Percentiles rank a stretch among this genome's conserved stretches.
Conservation (phyloP, 2,797 vertebrate species). For the Monodelphis domestica region DNA sequence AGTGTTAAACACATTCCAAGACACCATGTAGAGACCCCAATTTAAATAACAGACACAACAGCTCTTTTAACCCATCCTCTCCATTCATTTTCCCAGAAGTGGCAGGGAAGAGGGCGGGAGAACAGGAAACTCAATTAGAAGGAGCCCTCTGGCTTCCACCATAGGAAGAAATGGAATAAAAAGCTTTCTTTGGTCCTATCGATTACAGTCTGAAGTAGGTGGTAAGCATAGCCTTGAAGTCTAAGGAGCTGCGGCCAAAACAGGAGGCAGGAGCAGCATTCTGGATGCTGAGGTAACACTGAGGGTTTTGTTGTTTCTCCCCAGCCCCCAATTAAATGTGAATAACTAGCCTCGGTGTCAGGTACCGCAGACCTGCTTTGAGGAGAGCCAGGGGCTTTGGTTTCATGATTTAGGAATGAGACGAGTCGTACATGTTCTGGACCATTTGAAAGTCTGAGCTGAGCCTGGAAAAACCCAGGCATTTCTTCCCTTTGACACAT, state of each 20-base stretch:
- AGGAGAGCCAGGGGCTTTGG: background rate
- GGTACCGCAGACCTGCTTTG: background rate
- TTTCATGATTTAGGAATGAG: background rate
- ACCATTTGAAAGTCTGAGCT: background rate
- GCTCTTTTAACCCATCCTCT: background rate
- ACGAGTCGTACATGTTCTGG: background rate
- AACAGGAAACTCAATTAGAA: background rate
- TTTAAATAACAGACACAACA: background rate
- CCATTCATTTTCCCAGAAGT: background rate
- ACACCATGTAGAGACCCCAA: background rate
- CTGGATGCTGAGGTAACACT: background rate
- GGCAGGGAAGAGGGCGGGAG: background rate
- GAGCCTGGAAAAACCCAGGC: background rate
- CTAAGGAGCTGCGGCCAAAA: background rate
- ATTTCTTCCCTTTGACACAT: background rate
- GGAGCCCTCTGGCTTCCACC: background rate
- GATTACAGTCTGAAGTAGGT: background rate
- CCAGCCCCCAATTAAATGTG: background rate
- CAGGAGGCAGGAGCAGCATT: background rate
- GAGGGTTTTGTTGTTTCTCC: background rate
- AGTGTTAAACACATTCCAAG: background rate
- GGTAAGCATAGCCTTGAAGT: background rate
- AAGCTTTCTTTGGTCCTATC: background rate
- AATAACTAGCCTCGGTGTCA: background rate
- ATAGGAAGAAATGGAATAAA: rapidly evolving